Evolutionary conservation across 2,113 vertebrate species (phyloP).

Genomic region (Platysteira castanea): DNA sequence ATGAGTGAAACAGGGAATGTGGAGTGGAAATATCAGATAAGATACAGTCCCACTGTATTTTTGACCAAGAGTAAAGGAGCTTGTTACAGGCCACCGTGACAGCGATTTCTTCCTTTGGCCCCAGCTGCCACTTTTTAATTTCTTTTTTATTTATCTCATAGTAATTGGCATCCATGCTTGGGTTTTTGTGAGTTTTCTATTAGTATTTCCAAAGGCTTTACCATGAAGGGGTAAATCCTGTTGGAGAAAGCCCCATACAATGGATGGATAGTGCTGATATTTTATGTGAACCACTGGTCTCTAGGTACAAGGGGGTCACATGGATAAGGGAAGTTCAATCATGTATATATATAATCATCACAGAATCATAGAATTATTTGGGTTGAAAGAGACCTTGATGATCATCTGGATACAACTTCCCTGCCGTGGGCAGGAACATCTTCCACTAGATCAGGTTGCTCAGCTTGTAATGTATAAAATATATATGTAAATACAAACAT

Average conservation of each 20-base stretch:
- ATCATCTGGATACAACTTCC: rapidly evolving
- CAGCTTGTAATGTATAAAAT: no score
- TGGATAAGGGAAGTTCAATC: not conserved
- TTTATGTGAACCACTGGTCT: not conserved
- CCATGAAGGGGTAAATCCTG: not conserved
- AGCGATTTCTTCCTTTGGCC: not conserved
- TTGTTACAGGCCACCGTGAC: not conserved
- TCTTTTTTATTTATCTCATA: not conserved
- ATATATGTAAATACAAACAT: no score
- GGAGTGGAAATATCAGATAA: not conserved
- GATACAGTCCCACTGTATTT: not conserved
- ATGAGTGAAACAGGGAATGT: not conserved
- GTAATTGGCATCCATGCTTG: not conserved
- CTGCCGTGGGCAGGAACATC: not conserved
- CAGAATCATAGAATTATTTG: not conserved
- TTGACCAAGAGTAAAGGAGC: not conserved
- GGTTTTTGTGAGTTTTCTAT: not conserved
- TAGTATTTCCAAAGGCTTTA: not conserved
- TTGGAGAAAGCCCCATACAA: not conserved
- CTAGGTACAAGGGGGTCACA: not conserved
- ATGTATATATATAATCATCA: not conserved
- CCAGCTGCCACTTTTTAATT: not conserved
- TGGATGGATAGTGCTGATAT: not conserved
- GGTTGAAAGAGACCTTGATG: not conserved
- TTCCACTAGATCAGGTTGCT: not conserved